Percentiles rank a stretch among this genome's conserved stretches.
These are phyloP conservation scores for Dryococelus australis DNA, from an alignment of 2,888 invertebrate genomes.

Conservation along the genomic window DNA sequence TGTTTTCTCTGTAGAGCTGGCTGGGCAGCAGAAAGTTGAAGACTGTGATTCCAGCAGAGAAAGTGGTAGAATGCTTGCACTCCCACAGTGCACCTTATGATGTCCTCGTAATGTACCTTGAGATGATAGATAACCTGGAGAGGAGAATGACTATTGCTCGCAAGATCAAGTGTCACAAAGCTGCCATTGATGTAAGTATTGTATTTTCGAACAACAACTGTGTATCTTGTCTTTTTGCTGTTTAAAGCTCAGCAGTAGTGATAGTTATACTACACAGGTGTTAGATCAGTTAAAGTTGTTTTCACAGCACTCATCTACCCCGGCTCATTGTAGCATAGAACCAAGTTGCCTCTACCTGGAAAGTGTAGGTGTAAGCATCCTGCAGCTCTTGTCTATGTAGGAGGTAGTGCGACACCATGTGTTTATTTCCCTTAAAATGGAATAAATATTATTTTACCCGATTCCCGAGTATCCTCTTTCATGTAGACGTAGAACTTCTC, in stretches of 20 bases:
- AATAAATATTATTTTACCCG: too few species aligned
- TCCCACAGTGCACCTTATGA: conserved; percentile 57
- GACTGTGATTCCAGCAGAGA: conserved; percentile 58
- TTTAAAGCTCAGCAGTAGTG: neutral
- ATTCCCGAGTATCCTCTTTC: too few species aligned
- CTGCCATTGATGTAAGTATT: conserved; percentile 66
- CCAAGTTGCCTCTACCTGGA: too few species aligned
- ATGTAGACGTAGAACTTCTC: too few species aligned
- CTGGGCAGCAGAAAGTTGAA: conserved; percentile 60
- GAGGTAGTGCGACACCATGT: too few species aligned
- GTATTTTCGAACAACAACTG: neutral
- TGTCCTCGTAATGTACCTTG: conserved; percentile 65
- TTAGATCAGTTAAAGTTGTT: too few species aligned
- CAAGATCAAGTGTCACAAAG: conserved; percentile 69
- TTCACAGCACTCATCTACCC: too few species aligned
- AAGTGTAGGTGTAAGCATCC: too few species aligned
- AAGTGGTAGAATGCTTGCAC: conserved; percentile 59
- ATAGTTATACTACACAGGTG: neutral
- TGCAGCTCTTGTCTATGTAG: too few species aligned
- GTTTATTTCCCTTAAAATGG: too few species aligned
- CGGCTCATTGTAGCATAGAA: too few species aligned
- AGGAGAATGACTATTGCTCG: conserved; percentile 68
- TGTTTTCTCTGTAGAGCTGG: conserved; percentile 57
- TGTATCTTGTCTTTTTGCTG: neutral
- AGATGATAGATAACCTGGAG: conserved; percentile 64